Percentiles rank a stretch among this genome's conserved stretches.
Conservation (phyloP, 2,888 invertebrate genomes). For the Antheraea yamamai region DNA sequence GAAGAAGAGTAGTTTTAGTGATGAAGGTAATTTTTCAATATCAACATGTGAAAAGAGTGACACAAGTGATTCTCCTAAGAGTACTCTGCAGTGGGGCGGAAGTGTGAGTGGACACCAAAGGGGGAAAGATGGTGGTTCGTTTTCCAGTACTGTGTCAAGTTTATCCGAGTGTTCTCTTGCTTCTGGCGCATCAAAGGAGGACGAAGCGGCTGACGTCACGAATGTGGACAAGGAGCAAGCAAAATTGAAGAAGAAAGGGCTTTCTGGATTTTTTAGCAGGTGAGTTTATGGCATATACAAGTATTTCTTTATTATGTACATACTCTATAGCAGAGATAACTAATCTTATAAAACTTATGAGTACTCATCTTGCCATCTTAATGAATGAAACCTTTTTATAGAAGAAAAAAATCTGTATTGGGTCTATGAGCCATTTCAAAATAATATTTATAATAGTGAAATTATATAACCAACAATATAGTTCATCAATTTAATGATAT, state of each 20-base stretch:
- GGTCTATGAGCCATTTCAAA: too few relatives aligned
- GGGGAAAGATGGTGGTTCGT: constrained; percentile 83
- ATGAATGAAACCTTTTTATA: too few relatives aligned
- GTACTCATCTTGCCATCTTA: background rate
- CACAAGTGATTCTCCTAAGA: constrained; percentile 77
- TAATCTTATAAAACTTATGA: too few relatives aligned
- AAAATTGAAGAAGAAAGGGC: constrained; percentile 82
- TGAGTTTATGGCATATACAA: constrained; percentile 44
- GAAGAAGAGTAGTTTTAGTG: constrained; percentile 79
- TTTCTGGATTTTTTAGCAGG: constrained; percentile 85
- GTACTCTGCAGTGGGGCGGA: constrained; percentile 75
- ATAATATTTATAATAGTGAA: too few relatives aligned
- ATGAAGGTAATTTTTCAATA: constrained; percentile 77
- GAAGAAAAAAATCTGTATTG: too few relatives aligned
- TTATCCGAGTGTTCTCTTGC: constrained; percentile 87
- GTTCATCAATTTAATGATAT: too few relatives aligned
- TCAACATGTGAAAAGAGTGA: constrained; percentile 79
- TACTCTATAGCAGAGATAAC: background rate
- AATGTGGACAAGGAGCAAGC: constrained; percentile 57
- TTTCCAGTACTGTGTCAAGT: constrained; percentile 87
- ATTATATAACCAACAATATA: too few relatives aligned
- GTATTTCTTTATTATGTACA: background rate
- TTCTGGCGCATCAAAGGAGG: constrained; percentile 80
- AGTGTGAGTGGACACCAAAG: constrained; percentile 77
- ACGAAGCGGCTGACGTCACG: constrained; percentile 57